A percentile compares a stretch with the other conserved stretches of the same genome.
Conservation (phyloP, 2,888 invertebrate species). For the Scaeva pyrastri region DNA sequence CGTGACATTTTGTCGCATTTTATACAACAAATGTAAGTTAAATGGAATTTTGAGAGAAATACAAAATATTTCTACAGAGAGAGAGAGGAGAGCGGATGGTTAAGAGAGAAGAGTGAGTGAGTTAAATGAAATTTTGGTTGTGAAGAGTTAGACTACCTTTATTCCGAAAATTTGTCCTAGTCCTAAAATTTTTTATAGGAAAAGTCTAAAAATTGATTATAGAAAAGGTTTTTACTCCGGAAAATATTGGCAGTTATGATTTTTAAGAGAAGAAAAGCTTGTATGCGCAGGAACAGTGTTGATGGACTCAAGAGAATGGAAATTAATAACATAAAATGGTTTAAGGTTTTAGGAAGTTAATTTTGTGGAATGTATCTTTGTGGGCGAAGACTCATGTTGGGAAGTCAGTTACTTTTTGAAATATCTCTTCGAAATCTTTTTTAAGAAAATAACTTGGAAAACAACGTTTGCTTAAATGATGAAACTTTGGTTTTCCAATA, state of each 20-base stretch:
- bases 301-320: constrained; percentile 1
- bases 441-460: no score
- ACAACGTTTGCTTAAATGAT: no score
- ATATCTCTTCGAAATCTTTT: no score
- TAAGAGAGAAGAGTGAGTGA: neutral
- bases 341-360: neutral
- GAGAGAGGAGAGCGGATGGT: neutral
- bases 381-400: neutral
- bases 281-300: constrained; percentile 14
- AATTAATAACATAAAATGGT: neutral
- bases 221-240: constrained; percentile 3
- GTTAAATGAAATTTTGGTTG: no score
- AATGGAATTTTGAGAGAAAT: constrained; percentile 59
- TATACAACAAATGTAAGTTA: constrained; percentile 72
- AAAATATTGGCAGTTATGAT: neutral
- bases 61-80: neutral
- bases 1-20: constrained; percentile 73
- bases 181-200: constrained; percentile 51
- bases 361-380: constrained; percentile 20
- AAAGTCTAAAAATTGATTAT: constrained; percentile 5
- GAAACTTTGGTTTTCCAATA: no score
- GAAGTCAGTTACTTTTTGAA: neutral
- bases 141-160: constrained; percentile 48
- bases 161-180: constrained; percentile 73
- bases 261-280: neutral